Conservation (phyloP, 2,888 invertebrate species). For the Hedychridium roseum region DNA sequence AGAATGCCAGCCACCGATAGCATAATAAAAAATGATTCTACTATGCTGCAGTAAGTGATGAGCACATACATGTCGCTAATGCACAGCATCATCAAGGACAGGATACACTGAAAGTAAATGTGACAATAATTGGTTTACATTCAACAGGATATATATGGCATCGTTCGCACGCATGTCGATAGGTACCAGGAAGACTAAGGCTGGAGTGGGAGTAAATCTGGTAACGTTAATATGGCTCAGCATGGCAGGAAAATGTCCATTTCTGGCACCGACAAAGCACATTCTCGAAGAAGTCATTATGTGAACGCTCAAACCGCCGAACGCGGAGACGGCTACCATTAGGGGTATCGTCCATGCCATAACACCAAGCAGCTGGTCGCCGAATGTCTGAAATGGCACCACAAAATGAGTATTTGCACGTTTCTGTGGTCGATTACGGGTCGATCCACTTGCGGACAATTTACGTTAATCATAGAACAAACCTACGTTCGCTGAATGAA, state of each 20-base stretch:
- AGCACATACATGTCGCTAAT: slow-evolving; percentile 85
- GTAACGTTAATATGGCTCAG: slow-evolving; percentile 81
- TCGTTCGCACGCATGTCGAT: too few species aligned
- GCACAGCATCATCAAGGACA: slow-evolving; percentile 85
- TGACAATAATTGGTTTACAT: too few species aligned
- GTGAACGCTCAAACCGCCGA: slow-evolving; percentile 93
- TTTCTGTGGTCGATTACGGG: too few species aligned
- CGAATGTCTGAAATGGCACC: slow-evolving; percentile 87
- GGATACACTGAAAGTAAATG: slow-evolving; percentile 72
- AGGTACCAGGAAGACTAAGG: slow-evolving; percentile 82
- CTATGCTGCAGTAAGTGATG: slow-evolving; percentile 91
- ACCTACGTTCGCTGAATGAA: too few species aligned
- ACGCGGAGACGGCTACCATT: slow-evolving; percentile 90
- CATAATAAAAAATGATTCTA: slow-evolving; percentile 92
- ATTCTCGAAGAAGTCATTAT: slow-evolving; percentile 95
- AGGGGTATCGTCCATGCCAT: slow-evolving; percentile 86
- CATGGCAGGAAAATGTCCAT: slow-evolving; percentile 85
- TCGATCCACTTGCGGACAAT: too few species aligned
- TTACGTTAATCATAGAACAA: too few species aligned
- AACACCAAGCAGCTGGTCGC: slow-evolving; percentile 76
- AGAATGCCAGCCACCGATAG: slow-evolving; percentile 85
- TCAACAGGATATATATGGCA: neutral
- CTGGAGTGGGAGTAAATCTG: slow-evolving; percentile 81
- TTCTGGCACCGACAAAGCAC: slow-evolving; percentile 90
- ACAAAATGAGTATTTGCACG: too few species aligned